phyloP scores from a whole-genome alignment of 2,888 invertebrate genomes.

The Nebria brevicollis region DNA sequence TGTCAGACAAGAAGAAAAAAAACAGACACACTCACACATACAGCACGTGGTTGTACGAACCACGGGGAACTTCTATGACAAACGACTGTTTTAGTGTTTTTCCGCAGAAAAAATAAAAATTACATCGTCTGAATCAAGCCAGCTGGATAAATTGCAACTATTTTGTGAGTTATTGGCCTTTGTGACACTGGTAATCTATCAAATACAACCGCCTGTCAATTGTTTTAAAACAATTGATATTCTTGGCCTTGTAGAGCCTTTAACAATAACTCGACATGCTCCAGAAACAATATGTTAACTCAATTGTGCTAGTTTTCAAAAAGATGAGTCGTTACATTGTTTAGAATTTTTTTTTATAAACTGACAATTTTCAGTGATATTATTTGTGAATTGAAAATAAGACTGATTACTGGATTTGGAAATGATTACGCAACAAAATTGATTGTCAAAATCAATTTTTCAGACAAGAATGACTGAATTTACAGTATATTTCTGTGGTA shows the following conservation, averaged over 20 bases:
- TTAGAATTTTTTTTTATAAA: no score
- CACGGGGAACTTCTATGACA: constrained; percentile 12
- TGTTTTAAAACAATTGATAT: background rate
- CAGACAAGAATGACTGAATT: background rate
- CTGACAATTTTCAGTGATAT: no score
- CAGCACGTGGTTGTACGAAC: background rate
- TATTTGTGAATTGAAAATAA: no score
- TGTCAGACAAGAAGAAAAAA: background rate
- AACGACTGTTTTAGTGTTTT: constrained; percentile 15
- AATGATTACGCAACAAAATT: background rate
- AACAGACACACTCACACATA: background rate
- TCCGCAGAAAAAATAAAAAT: constrained; percentile 9
- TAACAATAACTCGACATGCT: background rate
- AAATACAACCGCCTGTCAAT: background rate
- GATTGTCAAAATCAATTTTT: background rate
- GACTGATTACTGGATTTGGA: no score
- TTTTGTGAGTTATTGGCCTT: constrained; percentile 9
- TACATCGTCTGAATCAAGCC: background rate
- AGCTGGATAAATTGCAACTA: constrained; percentile 2
- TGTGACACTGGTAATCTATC: background rate
- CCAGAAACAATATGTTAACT: background rate
- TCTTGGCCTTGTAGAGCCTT: background rate
- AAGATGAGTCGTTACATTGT: no score
- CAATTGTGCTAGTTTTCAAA: no score
- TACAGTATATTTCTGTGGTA: background rate